Evolutionary conservation across 2,888 invertebrate genomes (phyloP), one percentile per base, ranked within the genome.

Genomic region (Masnerella sp.): DNA sequence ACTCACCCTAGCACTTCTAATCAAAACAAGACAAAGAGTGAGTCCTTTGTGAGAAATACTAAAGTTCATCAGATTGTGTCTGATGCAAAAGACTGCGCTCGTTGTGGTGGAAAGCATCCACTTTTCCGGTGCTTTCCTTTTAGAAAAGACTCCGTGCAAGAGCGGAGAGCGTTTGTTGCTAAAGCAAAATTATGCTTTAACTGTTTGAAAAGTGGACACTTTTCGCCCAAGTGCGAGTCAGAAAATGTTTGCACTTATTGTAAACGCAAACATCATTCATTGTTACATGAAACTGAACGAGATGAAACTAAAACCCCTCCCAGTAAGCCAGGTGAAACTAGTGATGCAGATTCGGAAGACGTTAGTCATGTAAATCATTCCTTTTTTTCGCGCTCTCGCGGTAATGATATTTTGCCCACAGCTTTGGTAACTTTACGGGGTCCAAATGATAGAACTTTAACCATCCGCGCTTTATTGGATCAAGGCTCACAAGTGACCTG

Each of bases 401-500:
- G 5, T 5, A 25, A 25, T n/a, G 32, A 17, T 17, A 9, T 30
- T 12, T 9, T 47, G 9, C 47, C 30, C 9, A 47, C 47, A 5
- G 47, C 17, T 2, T 17, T 47, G 1, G 18, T 47, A 1, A 15
- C 9, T 3, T 9, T 47, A 9, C 30, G 14, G 3, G 14, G 30
- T 5, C 9, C 8, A 12, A 32, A 34, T 5, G 36, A 36, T 12
- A 18, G 20, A 7, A 14, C 14, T 1, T 20, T 51, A 12, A 9
- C 7, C 0, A 30, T 28, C 9, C 30, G 30, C 5, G 42, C 54
- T 2, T 17, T 52, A 8, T 5, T 14, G 11, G 38, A 25, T 11
- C 52, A 25, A 15, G 52, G 32, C 14, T 34, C 51, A 14, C 51
- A 51, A 7, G 20, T 36, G 1, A 17, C 34, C 3, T 34, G 51